Conservation (phyloP, 2,113 vertebrate genomes). For the Ictidomys tridecemlineatus region DNA sequence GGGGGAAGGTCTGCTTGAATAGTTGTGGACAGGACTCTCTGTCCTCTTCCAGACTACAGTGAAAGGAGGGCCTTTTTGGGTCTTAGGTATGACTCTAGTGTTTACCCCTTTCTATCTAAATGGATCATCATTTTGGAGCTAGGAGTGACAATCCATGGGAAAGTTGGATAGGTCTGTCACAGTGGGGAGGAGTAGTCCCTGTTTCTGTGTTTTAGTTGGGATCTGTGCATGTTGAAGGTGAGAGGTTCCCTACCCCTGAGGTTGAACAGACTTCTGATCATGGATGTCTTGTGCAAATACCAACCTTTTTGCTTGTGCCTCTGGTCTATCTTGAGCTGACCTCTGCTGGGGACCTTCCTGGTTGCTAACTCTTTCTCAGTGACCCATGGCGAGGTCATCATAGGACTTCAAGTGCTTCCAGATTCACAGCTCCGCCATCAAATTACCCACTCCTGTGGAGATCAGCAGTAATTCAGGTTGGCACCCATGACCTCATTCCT, state of each 20-base stretch:
- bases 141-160: background rate
- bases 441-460: background rate
- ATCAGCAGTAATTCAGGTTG: background rate
- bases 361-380: background rate
- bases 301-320: background rate
- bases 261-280: background rate
- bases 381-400: background rate
- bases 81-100: background rate
- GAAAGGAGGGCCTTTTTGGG: background rate
- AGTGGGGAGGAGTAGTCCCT: accelerated
- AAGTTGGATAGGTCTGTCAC: background rate
- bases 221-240: background rate
- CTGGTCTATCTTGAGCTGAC: background rate
- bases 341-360: background rate
- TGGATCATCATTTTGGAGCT: background rate
- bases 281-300: background rate
- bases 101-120: background rate
- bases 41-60: background rate
- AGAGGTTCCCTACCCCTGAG: background rate
- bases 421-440: background rate
- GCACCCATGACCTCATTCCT: background rate
- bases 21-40: background rate
- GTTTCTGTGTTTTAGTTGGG: background rate
- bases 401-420: background rate
- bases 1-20: background rate